Base-by-base conservation (phyloP, 92 coral and sea anemone species). In the Epizoanthus rinbou region DNA sequence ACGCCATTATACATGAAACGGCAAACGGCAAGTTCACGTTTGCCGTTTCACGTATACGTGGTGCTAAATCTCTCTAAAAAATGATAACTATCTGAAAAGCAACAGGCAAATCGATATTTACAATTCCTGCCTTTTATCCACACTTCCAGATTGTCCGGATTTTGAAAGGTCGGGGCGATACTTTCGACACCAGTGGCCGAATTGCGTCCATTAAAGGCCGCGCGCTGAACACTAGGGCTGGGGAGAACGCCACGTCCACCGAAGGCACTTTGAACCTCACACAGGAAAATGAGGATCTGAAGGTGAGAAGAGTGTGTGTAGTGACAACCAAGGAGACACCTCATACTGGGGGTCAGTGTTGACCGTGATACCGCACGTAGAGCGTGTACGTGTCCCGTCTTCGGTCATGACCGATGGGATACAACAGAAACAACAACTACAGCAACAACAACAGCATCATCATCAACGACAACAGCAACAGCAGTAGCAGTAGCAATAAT, bases 231-330 rank as follows among this genome's bases (percentile, higher is more conserved):
- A 53, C 86, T 85, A 64, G 88, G 66, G 57, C 82, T 62, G 79
- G 80, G 33, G 86, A 81, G 1, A 39, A 73, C 8, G 88, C 85
- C 11, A 74, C 81, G 8, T 88, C 93, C 37, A 63, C 87, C 16
- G 93, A 93, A 56, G 91, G 88, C 16, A 91, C 95, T 3, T 87
- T 93, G 23, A 91, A 93, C 86, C 81, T 91, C 59, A 75, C 89
- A 39, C 95, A 85, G 28, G 93, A 93, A 76, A 93, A 93, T 52
- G 98, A 93, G 18, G 98, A 93, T 14, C 92, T 93, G 6, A 93
- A 91, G 94, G 98, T 91, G 37, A 37, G 87, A 28, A 31, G 31
- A 28, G 31, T 28, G 31, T 28, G 31, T 28, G 31, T 28, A 28
- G 31, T 28, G 31, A 28, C 1, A 28, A 28, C 31, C 31, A 3